Percentiles rank a stretch among this genome's conserved stretches.
Evolutionary conservation across 64 coral and sea anemone genomes (phyloP).

Genomic region (Anthopleura sola): DNA sequence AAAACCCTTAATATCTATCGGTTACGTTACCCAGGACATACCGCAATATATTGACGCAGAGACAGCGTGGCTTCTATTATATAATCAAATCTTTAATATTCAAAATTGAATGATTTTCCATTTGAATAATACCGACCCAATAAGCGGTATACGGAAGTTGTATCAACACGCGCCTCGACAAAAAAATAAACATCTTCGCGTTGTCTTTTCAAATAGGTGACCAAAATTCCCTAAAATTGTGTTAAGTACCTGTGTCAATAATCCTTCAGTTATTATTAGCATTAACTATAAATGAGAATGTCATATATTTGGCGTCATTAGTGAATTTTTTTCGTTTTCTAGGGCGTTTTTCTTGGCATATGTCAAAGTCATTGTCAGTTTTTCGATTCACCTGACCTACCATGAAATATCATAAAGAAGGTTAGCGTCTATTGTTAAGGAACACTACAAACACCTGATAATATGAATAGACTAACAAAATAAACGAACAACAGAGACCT

Average conservation of each 20-base stretch:
- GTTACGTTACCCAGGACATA: too few relatives aligned
- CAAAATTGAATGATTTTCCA: too few relatives aligned
- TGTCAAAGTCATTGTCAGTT: neutral
- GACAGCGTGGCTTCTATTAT: too few relatives aligned
- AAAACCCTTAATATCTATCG: too few relatives aligned
- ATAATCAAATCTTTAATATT: too few relatives aligned
- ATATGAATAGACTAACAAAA: neutral
- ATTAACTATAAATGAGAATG: neutral
- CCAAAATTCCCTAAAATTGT: neutral
- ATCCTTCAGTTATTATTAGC: neutral
- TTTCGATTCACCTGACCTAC: neutral
- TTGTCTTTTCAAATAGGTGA: too few relatives aligned
- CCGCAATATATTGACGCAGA: too few relatives aligned
- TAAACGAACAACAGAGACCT: neutral
- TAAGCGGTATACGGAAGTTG: neutral
- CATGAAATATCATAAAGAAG: neutral
- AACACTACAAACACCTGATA: neutral
- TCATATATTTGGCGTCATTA: neutral
- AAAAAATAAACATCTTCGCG: too few relatives aligned
- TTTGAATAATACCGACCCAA: too few relatives aligned
- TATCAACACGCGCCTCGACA: neutral
- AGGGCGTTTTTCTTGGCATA: neutral
- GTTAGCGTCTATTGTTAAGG: neutral
- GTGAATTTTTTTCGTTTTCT: neutral
- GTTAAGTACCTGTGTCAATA: too few relatives aligned